Evolutionary conservation across 2,888 invertebrate genomes (phyloP).

Genomic region (Nudaria mundana): DNA sequence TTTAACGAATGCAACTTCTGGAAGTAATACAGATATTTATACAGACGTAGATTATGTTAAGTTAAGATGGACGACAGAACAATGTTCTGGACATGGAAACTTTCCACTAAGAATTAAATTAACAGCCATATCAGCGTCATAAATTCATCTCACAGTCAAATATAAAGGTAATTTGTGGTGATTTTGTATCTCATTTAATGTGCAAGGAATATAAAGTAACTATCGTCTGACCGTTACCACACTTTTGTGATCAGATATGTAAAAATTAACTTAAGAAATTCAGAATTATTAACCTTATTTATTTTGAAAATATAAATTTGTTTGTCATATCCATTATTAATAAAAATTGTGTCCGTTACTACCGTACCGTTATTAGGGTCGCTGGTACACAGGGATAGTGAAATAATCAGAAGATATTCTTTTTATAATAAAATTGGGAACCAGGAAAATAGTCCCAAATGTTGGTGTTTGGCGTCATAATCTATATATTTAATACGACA

Average conservation of each 20-base stretch:
- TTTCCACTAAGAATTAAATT: slow-evolving; percentile 61
- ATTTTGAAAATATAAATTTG: neutral
- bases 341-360: too few species aligned
- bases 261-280: neutral
- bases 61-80: slow-evolving; percentile 15
- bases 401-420: slow-evolving; percentile 19
- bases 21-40: slow-evolving; percentile 21
- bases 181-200: slow-evolving; percentile 78
- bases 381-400: slow-evolving; percentile 3
- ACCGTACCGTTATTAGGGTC: too few species aligned
- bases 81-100: slow-evolving; percentile 33
- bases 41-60: slow-evolving; percentile 23
- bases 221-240: slow-evolving; percentile 5
- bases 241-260: slow-evolving; percentile 4
- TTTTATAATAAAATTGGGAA: slow-evolving; percentile 11
- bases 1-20: slow-evolving; percentile 23
- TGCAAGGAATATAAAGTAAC: slow-evolving; percentile 78
- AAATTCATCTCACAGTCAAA: slow-evolving; percentile 78
- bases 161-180: slow-evolving; percentile 78
- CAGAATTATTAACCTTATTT: neutral
- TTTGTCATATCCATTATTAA: too few species aligned
- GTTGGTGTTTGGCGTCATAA: slow-evolving; percentile 13
- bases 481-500: too few species aligned
- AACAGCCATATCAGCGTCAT: slow-evolving; percentile 52
- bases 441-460: neutral